phyloP scores from a whole-genome alignment of 2,113 vertebrate species.

The human (Homo sapiens) region GRCh38 chr17:15897001-15897500 shows the following conservation, averaged over 20 bases:
- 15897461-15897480: no score
- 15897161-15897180: neutral
- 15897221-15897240: neutral
- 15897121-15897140: neutral
- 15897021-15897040: neutral
- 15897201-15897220: neutral
- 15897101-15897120: neutral
- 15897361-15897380: no score
- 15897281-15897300: neutral
- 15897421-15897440: no score
- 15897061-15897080: neutral
- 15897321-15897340: no score
- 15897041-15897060: neutral
- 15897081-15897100: neutral
- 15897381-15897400: no score
- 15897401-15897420: no score
- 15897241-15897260: neutral
- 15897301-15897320: no score
- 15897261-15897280: neutral
- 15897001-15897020: neutral
- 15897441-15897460: no score
- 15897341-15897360: no score
- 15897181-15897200: neutral
- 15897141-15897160: neutral
- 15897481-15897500: no score